Base-by-base conservation (phyloP, 2,113 vertebrate species). In the Myotis brandtii region DNA sequence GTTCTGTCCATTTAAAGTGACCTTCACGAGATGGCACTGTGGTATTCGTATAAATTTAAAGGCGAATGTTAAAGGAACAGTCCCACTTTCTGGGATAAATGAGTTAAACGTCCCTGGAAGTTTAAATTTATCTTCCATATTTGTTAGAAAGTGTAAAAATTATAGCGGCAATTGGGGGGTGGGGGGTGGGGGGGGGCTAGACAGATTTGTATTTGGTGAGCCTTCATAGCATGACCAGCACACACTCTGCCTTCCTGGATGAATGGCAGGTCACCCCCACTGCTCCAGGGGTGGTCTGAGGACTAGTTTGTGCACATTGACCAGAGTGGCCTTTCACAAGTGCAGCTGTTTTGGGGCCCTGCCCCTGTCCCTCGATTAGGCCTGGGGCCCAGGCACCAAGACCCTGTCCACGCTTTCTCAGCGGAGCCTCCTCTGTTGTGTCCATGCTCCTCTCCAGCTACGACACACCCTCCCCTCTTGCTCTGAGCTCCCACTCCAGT, bases 51-150 rank as follows among this genome's bases (percentile, higher is more conserved):
- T 52, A 79, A 76, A 81, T 91, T 94, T 81, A 17, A 76, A 87
- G 94, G 83, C 75, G 69, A 85, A 75, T 75, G 52, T 86, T 95
- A 96, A 94, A 82, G 91, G 62, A 96, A 25, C 50, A 77, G 88
- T 81, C 20, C 75, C 43, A 91, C 52, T 62, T 85, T 88, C 50
- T 70, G 85, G 52, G 32, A 21, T 89, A 91, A 94, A 92, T 81
- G 67, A 96, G 82, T 94, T 81, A 62, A 94, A 77, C 3, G 46
- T 91, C 52, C 48, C 32, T 73, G n/a, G 21, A 86, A 82, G 32
- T 87, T 93, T 92, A 67, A 46, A 72, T 64, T 70, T 90, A 81
- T n/a, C 37, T 52, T 18, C 12, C 50, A 94, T 48, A 69, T 90
- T 87, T 90, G 30, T 59, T 90, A 76, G 52, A 70, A 96, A 94